A percentile compares a stretch with the other conserved stretches of the same genome.
phyloP scores from a whole-genome alignment of 2,797 vertebrate species.

The Sebastes hubbsi region DNA sequence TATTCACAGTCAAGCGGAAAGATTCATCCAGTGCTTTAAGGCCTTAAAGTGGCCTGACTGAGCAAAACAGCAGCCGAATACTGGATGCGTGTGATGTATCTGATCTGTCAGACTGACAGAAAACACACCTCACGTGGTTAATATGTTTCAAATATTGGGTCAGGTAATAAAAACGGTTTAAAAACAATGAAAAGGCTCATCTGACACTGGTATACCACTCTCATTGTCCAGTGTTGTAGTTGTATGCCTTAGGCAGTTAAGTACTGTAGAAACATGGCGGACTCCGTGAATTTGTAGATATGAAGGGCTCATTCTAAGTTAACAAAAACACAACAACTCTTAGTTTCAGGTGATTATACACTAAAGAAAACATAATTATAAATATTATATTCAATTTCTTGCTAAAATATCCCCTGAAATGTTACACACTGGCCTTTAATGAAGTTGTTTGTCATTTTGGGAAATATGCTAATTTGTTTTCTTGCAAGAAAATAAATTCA shows the following conservation, averaged over 20 bases:
- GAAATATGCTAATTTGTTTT: background rate
- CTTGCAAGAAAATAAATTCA: background rate
- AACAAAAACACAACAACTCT: too few relatives aligned
- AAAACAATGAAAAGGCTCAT: background rate
- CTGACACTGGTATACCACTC: background rate
- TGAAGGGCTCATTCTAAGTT: too few relatives aligned
- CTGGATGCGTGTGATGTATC: background rate
- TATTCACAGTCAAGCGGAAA: constrained; percentile 13
- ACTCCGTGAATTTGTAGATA: too few relatives aligned
- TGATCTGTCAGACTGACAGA: background rate
- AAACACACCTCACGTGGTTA: background rate
- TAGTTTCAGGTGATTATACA: too few relatives aligned
- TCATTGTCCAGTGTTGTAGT: background rate
- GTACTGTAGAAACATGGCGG: background rate
- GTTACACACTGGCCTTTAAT: too few relatives aligned
- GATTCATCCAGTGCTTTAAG: background rate
- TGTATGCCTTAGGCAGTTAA: background rate
- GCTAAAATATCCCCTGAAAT: too few relatives aligned
- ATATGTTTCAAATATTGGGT: constrained; percentile 6
- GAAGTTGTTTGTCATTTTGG: background rate
- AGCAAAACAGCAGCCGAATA: background rate
- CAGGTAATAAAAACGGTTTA: background rate
- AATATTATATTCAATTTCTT: too few relatives aligned
- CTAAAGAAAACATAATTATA: too few relatives aligned
- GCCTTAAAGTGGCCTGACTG: background rate